Conservation (phyloP, 2,113 vertebrate species). For the Carassius auratus region DNA sequence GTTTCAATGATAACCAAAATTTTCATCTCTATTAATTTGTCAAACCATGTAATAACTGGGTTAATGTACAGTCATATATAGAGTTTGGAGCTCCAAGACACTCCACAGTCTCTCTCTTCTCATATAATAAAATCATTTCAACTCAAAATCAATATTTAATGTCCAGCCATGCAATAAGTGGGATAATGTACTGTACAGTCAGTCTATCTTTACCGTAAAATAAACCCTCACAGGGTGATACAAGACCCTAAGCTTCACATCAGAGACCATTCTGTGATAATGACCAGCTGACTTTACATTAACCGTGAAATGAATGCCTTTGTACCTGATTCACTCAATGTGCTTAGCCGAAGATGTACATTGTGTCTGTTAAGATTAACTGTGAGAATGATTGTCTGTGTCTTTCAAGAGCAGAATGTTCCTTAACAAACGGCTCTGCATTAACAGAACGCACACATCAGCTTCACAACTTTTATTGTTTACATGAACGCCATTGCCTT, state of each 20-base stretch:
- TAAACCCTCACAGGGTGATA: not conserved
- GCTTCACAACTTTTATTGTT: not conserved
- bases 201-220: not conserved
- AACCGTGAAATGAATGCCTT: not conserved
- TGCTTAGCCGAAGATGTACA: not conserved
- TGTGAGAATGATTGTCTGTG: not conserved
- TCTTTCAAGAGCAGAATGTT: not conserved
- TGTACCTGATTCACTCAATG: not conserved
- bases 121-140: not conserved
- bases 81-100: not conserved
- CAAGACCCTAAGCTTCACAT: not conserved
- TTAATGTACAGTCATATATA: not conserved
- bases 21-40: not conserved
- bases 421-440: not conserved
- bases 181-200: constrained; percentile 24
- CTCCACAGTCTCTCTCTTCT: not conserved
- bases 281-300: not conserved
- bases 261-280: not conserved
- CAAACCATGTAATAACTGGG: not conserved
- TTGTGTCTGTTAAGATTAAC: constrained; percentile 5
- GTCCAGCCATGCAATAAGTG: constrained; percentile 10
- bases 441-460: not conserved
- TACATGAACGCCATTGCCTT: not conserved
- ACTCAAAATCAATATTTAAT: constrained; percentile 7
- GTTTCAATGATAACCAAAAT: not conserved